Evolutionary conservation across 2,113 vertebrate genomes (phyloP), one percentile per base, ranked within the genome.

Genomic region (Deroptyus accipitrinus): DNA sequence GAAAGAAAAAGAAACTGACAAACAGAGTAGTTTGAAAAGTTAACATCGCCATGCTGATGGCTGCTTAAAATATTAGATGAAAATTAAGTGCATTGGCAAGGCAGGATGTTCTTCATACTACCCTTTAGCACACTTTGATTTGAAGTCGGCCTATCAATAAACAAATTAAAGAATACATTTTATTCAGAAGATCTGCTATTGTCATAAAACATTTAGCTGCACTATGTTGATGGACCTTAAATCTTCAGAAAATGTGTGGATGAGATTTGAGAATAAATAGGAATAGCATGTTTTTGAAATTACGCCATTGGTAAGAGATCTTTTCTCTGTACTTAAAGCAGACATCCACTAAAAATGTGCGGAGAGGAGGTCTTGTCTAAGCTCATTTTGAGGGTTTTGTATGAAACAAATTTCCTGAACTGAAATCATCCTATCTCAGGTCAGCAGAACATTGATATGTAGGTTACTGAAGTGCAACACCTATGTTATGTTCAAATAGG

Each of bases 401-500:
- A 63, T 1, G 9, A 4, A 68, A 11, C 7, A 49, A 44, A 27
- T 13, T 6, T 55, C 92, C 64, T 89, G 11, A 22, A 19, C 11
- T 61, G 16, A 16, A 84, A 75, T 44, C 6, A 9, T 15, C 10
- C 16, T 41, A 30, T 33, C 14, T 85, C 15, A 67, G 27, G 18
- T 83, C 44, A 80, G 6, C 0, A 0, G 27, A 54, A 24, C 37
- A 49, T 42, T 20, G 30, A 27, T 72, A 51, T 1, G 20, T 14
- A 79, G 19, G 24, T 76, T 64, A 68, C 31, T 28, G n/a, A 79
- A 48, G 10, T 48, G 11, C 24, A 81, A 23, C 1, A 59, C 13
- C 10, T n/a, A 3, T 19, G 15, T 12, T 28, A 28, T 3, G 15
- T 64, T 85, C 37, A 90, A 66, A 55, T 11, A 67, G 2, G 4